Conservation (phyloP, 2,888 invertebrate genomes). For the Nomada flava region DNA sequence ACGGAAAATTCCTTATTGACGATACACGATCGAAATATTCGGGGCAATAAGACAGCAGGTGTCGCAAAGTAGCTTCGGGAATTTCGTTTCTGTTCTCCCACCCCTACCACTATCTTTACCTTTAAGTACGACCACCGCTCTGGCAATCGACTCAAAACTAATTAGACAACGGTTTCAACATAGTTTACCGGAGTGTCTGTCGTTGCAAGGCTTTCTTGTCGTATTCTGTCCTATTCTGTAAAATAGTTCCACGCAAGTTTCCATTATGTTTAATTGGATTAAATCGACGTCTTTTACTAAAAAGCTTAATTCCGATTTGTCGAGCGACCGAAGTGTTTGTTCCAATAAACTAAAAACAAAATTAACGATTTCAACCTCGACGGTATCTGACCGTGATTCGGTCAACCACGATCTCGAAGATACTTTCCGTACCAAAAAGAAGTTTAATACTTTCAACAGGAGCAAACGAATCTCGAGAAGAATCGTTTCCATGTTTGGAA, state of each 20-base stretch:
- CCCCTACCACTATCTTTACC: background rate
- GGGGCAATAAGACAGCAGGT: background rate
- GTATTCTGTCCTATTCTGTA: background rate
- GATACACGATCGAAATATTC: background rate
- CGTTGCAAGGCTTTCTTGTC: background rate
- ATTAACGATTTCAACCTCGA: background rate
- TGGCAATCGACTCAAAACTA: conserved; percentile 16
- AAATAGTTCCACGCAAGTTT: background rate
- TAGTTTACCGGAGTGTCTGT: background rate
- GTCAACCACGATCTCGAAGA: background rate
- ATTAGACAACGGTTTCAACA: conserved; percentile 1
- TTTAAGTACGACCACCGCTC: conserved; percentile 11
- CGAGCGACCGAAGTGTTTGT: background rate
- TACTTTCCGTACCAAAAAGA: background rate
- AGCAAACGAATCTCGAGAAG: conserved; percentile 4
- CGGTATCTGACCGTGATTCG: background rate
- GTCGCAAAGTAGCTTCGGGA: conserved; percentile 11
- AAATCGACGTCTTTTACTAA: background rate
- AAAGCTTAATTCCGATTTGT: background rate
- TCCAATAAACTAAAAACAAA: background rate
- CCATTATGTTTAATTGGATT: conserved; percentile 25
- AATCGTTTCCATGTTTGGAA: conserved; percentile 19
- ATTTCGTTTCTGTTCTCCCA: background rate
- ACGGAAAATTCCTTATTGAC: too few species aligned
- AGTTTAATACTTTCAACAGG: background rate